Evolutionary conservation across 2,797 vertebrate species (phyloP), one percentile per base, ranked within the genome.

Genomic region (Xiphophorus birchmanni): DNA sequence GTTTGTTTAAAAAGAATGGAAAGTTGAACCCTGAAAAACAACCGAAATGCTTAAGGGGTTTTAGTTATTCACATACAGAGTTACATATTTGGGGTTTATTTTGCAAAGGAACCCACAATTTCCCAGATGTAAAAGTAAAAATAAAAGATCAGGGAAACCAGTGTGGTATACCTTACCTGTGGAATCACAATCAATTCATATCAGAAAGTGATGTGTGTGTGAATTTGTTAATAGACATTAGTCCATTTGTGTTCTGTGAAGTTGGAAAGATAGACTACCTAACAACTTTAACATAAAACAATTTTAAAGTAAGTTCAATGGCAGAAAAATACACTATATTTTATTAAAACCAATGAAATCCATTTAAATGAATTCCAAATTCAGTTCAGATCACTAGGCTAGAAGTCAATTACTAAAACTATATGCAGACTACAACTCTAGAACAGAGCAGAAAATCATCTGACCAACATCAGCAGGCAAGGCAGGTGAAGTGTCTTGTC

Each of bases 1-100:
- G 84, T 92, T 92, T 93, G 76, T 87, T 87, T 89, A 86, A 75
- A 73, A 87, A 75, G 87, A 80, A 60, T 86, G 73, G 81, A 79
- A 84, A 90, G 85, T 56, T 65, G 45, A 85, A 85, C 37, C 29
- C 50, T 84, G 50, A 83, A 88, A 88, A 86, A 85, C 82, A 75
- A 77, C 75, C 86, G 69, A 58, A 89, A 86, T 84, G 77, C 75
- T 69, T 52, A 67, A 73, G 73, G 60, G 67, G 21, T 77, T 83
- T 82, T 50, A 35, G 47, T 84, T 82, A 78, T 84, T 91, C 77
- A 50, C 18, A 58, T 58, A 63, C 37, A 76, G 44, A 73, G 82
- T 32, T 84, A 18, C 17, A 26, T 44, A 82, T 79, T 86, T 77
- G 72, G 74, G 35, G 63, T 44, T 78, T 37, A 72, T 42, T 40